Percentiles rank a stretch among this genome's conserved stretches.
These are phyloP conservation scores for Papilio helenus DNA, from an alignment of 1,140 invertebrate genomes.

Conservation along the genomic window DNA sequence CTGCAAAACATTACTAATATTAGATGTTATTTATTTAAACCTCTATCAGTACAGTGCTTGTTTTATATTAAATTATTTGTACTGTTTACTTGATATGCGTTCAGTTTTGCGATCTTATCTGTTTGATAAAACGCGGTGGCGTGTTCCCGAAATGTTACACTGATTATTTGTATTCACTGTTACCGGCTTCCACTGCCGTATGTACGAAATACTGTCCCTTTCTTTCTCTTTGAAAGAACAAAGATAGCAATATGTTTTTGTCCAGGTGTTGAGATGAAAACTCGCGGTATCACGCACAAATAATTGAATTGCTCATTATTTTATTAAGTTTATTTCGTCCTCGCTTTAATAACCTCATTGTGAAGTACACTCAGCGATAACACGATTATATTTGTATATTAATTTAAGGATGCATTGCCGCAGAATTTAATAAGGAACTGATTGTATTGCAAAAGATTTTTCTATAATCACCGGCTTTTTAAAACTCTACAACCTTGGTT, in stretches of 20 bases:
- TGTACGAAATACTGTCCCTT: neutral
- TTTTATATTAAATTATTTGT: neutral
- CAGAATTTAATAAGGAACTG: neutral
- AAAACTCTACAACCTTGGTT: too few relatives aligned
- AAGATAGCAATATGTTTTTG: too few relatives aligned
- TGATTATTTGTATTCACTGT: neutral
- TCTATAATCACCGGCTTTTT: too few relatives aligned
- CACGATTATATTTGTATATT: neutral
- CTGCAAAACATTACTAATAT: neutral
- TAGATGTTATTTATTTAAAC: neutral
- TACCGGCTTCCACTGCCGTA: neutral
- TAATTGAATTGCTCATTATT: neutral
- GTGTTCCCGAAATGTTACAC: slow-evolving; percentile 12
- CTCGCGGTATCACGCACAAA: too few relatives aligned
- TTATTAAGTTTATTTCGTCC: neutral
- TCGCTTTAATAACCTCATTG: slow-evolving; percentile 7
- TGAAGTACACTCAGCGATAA: neutral
- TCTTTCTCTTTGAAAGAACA: neutral
- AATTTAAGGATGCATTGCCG: too few relatives aligned
- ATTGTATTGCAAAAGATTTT: too few relatives aligned
- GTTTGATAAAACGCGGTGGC: neutral
- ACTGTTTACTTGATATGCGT: neutral
- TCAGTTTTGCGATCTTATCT: neutral
- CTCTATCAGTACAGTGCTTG: neutral
- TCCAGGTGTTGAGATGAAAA: too few relatives aligned